Evolutionary conservation across 2,888 invertebrate species (phyloP).

Genomic region (Odiellus spinosus): DNA sequence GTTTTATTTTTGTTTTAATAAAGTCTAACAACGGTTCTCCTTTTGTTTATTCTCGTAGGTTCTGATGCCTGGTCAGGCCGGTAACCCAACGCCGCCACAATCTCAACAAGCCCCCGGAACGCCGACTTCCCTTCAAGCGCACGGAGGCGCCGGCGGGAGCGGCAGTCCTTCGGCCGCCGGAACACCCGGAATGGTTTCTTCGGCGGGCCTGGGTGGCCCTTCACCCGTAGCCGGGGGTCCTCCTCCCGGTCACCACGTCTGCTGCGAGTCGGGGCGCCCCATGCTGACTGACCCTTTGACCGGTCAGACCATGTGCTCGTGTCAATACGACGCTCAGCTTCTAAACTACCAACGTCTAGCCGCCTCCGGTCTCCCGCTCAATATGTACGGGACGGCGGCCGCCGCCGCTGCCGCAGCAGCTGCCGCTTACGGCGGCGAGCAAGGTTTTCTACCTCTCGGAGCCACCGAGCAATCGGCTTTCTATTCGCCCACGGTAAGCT

Average conservation of each 20-base stretch:
- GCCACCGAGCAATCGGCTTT: conserved; percentile 30
- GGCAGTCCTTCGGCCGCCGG: conserved; percentile 8
- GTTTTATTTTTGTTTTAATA: neutral
- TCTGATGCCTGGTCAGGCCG: conserved; percentile 15
- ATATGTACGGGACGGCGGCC: conserved; percentile 18
- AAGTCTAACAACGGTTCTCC: neutral
- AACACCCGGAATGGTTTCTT: too few species aligned
- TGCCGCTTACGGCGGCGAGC: conserved; percentile 54
- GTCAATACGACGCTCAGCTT: conserved; percentile 78
- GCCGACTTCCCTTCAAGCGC: conserved; percentile 1
- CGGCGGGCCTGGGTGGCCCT: too few species aligned
- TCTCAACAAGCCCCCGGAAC: conserved; percentile 6
- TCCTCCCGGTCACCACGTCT: conserved; percentile 30
- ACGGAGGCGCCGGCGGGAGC: conserved; percentile 8
- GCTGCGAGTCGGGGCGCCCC: conserved; percentile 80
- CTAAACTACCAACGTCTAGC: conserved; percentile 31
- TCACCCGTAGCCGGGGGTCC: neutral
- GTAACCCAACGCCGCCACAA: conserved; percentile 7
- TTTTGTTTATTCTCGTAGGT: conserved; percentile 3
- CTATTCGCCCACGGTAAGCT: conserved; percentile 32
- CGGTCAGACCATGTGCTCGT: conserved; percentile 82
- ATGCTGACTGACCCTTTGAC: conserved; percentile 73
- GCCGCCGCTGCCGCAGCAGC: conserved; percentile 31
- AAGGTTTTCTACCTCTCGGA: conserved; percentile 29
- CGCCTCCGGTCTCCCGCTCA: conserved; percentile 17